Base-by-base conservation (phyloP, 2,797 vertebrate genomes). In the Sarcoramphus papa region DNA sequence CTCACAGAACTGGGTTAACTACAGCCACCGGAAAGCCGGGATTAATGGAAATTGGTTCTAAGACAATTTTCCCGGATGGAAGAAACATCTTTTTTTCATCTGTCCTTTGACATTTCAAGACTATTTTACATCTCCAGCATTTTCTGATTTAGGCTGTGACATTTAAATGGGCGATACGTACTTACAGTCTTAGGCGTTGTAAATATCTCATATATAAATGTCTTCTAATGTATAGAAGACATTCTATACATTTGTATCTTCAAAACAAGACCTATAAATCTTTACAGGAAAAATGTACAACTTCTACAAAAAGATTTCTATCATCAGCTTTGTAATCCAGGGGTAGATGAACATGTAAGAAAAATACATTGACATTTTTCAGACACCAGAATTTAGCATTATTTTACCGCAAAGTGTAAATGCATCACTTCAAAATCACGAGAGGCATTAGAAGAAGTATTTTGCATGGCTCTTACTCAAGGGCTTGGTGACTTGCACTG, bases 131-230 rank as follows among this genome's bases (percentile, higher is more conserved):
- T 93, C 93, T 59, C 70, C 51, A 76, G 75, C 22, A 4, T 80
- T 91, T 92, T 87, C 88, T 91, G 92, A 59, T 87, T 70, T 74
- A 60, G 91, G 84, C 63, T 85, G 62, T 89, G 97, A 87, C 92
- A 95, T 93, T 95, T 87, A 88, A 93, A 85, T 21, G 37, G 53
- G 33, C 4, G 35, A 64, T 74, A 80, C 33, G 5, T 78, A 72
- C 92, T 95, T 94, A 92, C 67, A 72, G 70, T 28, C 53, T 57
- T n/a, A 53, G 70, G 74, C 5, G 0, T 67, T 56, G 45, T 69
- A 92, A 93, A 89, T 85, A 92, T 8, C 79, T 88, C 68, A 14
- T 10, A 60, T 27, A 72, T 20, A 80, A 88, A 78, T 54, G 30
- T 30, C 77, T 85, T 59, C 51, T 51, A 31, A 45, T 3, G 6